phyloP scores from a whole-genome alignment of 2,797 vertebrate genomes.

The Schizothorax lantsangensis region DNA sequence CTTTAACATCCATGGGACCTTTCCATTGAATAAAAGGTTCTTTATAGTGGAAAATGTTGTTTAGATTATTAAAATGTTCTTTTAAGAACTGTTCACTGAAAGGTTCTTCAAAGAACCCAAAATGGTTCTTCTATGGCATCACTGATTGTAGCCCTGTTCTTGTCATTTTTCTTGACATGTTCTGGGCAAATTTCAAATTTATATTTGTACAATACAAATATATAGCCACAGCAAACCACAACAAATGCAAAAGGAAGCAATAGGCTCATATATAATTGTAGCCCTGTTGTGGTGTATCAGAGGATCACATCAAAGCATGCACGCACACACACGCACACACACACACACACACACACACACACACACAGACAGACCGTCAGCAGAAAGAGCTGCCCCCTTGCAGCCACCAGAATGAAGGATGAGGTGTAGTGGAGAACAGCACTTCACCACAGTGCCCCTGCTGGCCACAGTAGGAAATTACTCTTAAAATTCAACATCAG shows the following conservation, averaged over 20 bases:
- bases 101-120: too few species aligned
- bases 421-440: conserved; percentile 87
- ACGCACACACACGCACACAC: conserved; percentile 50
- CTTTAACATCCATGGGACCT: not conserved
- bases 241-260: not conserved
- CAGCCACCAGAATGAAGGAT: conserved; percentile 93
- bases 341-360: conserved; percentile 48
- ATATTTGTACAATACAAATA: not conserved
- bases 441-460: conserved; percentile 85
- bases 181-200: too few species aligned
- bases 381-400: conserved; percentile 88
- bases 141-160: too few species aligned
- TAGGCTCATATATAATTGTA: not conserved
- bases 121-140: too few species aligned
- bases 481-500: conserved; percentile 29
- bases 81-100: too few species aligned
- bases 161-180: too few species aligned
- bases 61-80: too few species aligned
- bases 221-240: not conserved
- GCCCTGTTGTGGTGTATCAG: not conserved
- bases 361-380: conserved; percentile 74
- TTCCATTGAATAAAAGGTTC: not conserved
- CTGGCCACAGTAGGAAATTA: conserved; percentile 69
- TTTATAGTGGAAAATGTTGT: not conserved
- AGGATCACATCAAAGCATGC: conserved; percentile 15